A percentile compares a stretch with the other conserved stretches of the same genome.
Conservation (phyloP, 1,140 invertebrate species). For the Eueides isabella region DNA sequence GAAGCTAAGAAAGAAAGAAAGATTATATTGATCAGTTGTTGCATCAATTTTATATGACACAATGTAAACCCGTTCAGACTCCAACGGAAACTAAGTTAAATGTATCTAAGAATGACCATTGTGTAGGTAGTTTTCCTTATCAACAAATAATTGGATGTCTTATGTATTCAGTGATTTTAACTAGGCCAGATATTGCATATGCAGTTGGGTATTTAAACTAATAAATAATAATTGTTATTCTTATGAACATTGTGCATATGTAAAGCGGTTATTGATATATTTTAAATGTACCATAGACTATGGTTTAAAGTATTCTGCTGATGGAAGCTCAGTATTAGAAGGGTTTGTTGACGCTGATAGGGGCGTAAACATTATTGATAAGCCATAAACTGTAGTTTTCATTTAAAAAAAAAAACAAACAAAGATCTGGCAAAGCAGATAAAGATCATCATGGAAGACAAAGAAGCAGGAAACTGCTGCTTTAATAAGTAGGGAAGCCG, state of each 20-base stretch:
- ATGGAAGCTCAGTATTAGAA: constrained; percentile 18
- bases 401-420: too few relatives aligned
- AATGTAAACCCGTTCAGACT: constrained; percentile 38
- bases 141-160: constrained; percentile 10
- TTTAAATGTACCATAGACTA: constrained; percentile 28
- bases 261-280: constrained; percentile 33
- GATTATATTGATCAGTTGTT: constrained; percentile 27
- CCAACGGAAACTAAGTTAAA: constrained; percentile 28
- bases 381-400: constrained; percentile 19
- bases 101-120: too few relatives aligned
- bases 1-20: too few relatives aligned
- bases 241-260: constrained; percentile 25
- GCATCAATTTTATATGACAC: constrained; percentile 33
- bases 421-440: too few relatives aligned
- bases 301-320: constrained; percentile 28
- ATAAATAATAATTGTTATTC: constrained; percentile 38
- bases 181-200: too few relatives aligned
- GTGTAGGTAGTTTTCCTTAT: too few relatives aligned
- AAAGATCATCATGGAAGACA: background rate
- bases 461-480: background rate
- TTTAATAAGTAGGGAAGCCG: constrained; percentile 11
- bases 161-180: too few relatives aligned
- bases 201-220: constrained; percentile 22
- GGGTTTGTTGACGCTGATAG: constrained; percentile 37
- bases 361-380: constrained; percentile 22